Percentiles rank a stretch among this genome's conserved stretches.
phyloP scores from a whole-genome alignment of 2,113 vertebrate genomes.

The Brachirus orientalis region DNA sequence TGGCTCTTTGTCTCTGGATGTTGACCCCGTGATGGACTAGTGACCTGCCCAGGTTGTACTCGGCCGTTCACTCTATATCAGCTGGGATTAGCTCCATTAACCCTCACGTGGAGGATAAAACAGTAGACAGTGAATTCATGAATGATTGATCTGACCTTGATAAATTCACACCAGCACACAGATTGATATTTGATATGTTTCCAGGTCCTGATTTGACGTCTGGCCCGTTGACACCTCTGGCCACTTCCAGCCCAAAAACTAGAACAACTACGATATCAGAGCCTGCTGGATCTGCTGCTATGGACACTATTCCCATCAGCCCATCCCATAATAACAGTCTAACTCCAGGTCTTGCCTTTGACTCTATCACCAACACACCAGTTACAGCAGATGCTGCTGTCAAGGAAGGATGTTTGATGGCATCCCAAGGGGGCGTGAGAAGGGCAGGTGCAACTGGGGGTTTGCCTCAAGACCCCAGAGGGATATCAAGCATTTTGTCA shows the following conservation, averaged over 20 bases:
- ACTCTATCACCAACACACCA: slow-evolving; percentile 9
- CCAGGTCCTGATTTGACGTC: slow-evolving; percentile 1
- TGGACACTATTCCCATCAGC: not conserved
- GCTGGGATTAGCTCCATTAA: too few species aligned
- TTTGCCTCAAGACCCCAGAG: not conserved
- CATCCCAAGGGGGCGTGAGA: slow-evolving; percentile 1
- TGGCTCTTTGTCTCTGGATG: too few species aligned
- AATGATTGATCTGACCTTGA: too few species aligned
- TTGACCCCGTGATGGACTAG: too few species aligned
- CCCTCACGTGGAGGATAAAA: too few species aligned
- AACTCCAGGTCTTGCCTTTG: slow-evolving; percentile 34
- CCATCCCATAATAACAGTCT: too few species aligned
- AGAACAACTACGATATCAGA: slow-evolving; percentile 1
- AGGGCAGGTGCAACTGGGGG: not conserved
- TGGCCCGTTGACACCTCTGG: slow-evolving; percentile 22
- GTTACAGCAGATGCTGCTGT: not conserved
- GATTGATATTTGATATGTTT: not conserved
- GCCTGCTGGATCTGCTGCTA: too few species aligned
- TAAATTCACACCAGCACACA: too few species aligned
- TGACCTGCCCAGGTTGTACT: too few species aligned
- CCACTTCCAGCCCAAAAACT: slow-evolving; percentile 63
- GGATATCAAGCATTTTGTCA: not conserved
- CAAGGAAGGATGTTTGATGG: not conserved
- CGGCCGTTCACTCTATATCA: too few species aligned
- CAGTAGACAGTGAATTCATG: too few species aligned